Conservation (phyloP, 2,888 invertebrate genomes). For the Protophormia terraenovae region DNA sequence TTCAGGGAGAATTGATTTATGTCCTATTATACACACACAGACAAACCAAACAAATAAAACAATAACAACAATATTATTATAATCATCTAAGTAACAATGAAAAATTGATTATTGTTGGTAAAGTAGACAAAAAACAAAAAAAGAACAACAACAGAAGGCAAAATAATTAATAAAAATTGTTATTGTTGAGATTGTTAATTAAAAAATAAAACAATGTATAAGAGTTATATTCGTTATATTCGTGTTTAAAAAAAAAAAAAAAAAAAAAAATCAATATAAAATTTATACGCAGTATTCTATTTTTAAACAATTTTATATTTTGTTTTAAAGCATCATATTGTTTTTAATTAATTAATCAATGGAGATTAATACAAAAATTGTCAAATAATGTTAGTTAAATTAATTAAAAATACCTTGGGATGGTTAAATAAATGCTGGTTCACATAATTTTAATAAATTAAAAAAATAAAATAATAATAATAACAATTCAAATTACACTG, state of each 20-base stretch:
- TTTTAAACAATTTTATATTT: too few species aligned
- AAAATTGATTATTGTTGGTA: constrained; percentile 6
- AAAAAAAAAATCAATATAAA: background rate
- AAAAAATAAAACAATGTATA: background rate
- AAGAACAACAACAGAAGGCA: background rate
- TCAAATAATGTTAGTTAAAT: too few species aligned
- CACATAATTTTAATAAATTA: too few species aligned
- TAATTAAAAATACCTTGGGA: too few species aligned
- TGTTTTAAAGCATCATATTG: too few species aligned
- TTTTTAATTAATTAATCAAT: too few species aligned
- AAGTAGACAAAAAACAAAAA: background rate
- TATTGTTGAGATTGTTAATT: constrained; percentile 3
- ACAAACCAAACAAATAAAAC: too few species aligned
- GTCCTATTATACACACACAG: background rate
- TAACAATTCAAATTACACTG: too few species aligned
- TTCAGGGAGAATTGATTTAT: constrained; percentile 28
- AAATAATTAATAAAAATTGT: constrained; percentile 33
- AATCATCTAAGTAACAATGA: constrained; percentile 3
- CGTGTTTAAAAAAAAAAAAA: too few species aligned
- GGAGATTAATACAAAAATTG: too few species aligned
- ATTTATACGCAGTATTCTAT: background rate
- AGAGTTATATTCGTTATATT: background rate
- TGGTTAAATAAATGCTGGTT: too few species aligned
- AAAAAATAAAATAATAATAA: too few species aligned
- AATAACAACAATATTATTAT: background rate